Conservation (phyloP, 2,797 vertebrate genomes). For the Poeciliopsis presidionis region DNA sequence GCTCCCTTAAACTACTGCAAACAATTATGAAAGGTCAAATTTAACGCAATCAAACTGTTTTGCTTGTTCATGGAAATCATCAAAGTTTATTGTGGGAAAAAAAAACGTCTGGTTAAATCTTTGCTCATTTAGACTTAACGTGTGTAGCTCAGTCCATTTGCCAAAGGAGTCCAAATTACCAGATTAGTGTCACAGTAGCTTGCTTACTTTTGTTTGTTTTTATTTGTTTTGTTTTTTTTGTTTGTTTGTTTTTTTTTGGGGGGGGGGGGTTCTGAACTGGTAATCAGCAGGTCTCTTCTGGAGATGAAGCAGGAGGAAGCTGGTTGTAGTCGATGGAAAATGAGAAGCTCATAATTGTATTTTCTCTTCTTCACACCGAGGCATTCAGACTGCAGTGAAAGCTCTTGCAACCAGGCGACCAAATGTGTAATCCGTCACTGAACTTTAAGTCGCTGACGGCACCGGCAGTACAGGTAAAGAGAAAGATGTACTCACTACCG, state of each 20-base stretch:
- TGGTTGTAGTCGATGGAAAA: conserved; percentile 78
- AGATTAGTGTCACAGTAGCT: conserved; percentile 57
- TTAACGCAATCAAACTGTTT: not conserved
- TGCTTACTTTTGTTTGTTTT: conserved; percentile 39
- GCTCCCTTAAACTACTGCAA: conserved; percentile 63
- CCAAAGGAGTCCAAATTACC: conserved; percentile 40
- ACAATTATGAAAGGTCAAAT: conserved; percentile 17
- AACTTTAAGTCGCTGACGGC: conserved; percentile 30
- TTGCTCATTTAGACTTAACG: conserved; percentile 4
- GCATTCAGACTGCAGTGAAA: conserved; percentile 72
- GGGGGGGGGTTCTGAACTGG: conserved; percentile 43
- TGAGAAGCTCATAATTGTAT: conserved; percentile 76
- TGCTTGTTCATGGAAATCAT: not conserved
- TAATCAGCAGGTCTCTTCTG: conserved; percentile 53
- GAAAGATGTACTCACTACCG: conserved; percentile 7
- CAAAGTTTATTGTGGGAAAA: not conserved
- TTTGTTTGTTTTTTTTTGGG: conserved; percentile 3
- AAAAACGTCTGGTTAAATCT: not conserved
- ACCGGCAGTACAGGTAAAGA: conserved; percentile 9
- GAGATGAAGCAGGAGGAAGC: conserved; percentile 36
- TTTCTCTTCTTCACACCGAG: conserved; percentile 80
- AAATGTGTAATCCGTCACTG: conserved; percentile 28
- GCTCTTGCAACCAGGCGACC: conserved; percentile 17
- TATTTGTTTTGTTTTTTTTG: not conserved
- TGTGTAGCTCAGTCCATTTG: conserved; percentile 24